These are phyloP conservation scores for Tiliqua scincoides DNA, from an alignment of 2,113 vertebrate species.

Conservation along the genomic window DNA sequence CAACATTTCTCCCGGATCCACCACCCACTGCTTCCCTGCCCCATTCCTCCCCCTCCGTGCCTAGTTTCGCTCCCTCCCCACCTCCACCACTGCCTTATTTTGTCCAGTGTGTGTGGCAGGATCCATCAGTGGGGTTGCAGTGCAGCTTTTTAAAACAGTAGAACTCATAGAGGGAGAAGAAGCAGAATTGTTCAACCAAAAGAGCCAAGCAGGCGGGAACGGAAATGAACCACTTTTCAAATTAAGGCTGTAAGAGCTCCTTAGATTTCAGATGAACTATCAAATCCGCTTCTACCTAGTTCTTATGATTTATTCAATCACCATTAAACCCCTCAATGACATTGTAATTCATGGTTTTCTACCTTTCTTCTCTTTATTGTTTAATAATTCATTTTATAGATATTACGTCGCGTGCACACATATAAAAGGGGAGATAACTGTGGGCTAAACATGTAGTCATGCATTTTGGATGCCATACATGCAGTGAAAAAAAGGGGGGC, in stretches of 20 bases:
- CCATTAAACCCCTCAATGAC: conserved; percentile 71
- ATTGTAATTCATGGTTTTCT: conserved; percentile 70
- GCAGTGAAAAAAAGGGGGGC: conserved; percentile 51
- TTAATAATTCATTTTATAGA: conserved; percentile 60
- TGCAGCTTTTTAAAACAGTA: too few relatives aligned
- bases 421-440: conserved; percentile 58
- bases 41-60: too few relatives aligned
- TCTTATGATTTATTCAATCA: conserved; percentile 74
- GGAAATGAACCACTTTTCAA: conserved; percentile 59
- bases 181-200: conserved; percentile 40
- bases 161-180: conserved; percentile 19
- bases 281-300: conserved; percentile 67
- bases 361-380: conserved; percentile 52
- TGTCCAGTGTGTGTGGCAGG: too few relatives aligned
- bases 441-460: conserved; percentile 44
- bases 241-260: conserved; percentile 47
- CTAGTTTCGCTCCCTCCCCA: too few relatives aligned
- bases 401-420: conserved; percentile 52
- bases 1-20: too few relatives aligned
- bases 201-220: conserved; percentile 43
- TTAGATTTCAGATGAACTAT: conserved; percentile 53
- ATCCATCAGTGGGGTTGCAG: too few relatives aligned
- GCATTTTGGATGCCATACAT: conserved; percentile 50
- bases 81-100: too few relatives aligned
- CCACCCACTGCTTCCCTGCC: too few relatives aligned